phyloP scores from a whole-genome alignment of 2,113 vertebrate species.

The mouse (Mus musculus) region DNA sequence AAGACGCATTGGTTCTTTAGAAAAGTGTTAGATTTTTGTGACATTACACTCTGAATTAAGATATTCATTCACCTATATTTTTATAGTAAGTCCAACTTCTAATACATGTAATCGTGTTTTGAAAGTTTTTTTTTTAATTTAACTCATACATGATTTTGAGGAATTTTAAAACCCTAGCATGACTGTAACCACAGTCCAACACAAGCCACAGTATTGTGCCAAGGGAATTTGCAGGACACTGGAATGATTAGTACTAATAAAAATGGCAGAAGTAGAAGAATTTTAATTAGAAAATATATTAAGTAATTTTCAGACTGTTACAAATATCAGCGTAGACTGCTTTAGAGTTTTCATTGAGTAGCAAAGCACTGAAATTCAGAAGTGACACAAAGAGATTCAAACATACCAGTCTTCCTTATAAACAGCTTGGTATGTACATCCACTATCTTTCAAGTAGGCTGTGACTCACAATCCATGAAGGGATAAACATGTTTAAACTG shows the following conservation, averaged over 20 bases:
- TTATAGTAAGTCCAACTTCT: not conserved
- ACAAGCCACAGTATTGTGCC: not conserved
- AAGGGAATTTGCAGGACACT: not conserved
- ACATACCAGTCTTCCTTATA: not conserved
- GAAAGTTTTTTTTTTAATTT: not conserved
- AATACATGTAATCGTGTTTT: not conserved
- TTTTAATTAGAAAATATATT: constrained; percentile 3
- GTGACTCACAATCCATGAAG: not conserved
- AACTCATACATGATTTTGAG: not conserved
- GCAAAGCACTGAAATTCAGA: not conserved
- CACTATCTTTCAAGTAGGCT: not conserved
- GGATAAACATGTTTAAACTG: constrained; percentile 37
- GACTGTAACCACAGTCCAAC: not conserved
- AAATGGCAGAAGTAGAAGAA: constrained; percentile 42
- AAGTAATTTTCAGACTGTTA: not conserved
- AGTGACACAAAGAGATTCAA: constrained; percentile 7
- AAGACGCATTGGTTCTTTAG: constrained; percentile 19
- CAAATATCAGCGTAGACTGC: not conserved
- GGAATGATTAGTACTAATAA: not conserved
- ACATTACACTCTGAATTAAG: not conserved
- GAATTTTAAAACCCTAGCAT: not conserved
- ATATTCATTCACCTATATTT: constrained; percentile 20
- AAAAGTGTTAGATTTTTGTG: not conserved
- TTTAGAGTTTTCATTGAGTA: constrained; percentile 12
- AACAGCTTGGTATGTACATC: not conserved